These are phyloP conservation scores for Mobula birostris DNA, from an alignment of 2,113 vertebrate species.

Conservation along the genomic window DNA sequence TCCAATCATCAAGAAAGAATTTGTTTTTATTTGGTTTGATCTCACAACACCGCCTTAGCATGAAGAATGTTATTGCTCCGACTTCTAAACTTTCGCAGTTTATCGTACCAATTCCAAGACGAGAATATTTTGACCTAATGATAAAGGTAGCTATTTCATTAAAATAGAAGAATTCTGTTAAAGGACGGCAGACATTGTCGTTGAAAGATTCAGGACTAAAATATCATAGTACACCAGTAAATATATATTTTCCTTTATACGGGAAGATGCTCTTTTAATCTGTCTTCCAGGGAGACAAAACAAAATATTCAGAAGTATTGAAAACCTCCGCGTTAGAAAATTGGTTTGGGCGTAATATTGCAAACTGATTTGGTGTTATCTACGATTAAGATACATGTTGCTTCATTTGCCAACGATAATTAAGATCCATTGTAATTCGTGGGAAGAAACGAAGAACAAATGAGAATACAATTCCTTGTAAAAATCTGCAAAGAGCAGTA, in stretches of 20 bases:
- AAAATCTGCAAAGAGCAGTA: background rate
- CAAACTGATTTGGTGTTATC: background rate
- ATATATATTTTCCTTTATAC: background rate
- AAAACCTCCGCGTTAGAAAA: background rate
- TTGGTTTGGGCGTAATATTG: background rate
- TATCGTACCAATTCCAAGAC: background rate
- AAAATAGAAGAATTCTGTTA: background rate
- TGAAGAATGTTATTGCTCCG: background rate
- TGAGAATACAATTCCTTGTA: background rate
- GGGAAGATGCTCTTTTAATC: background rate
- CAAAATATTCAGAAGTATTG: background rate
- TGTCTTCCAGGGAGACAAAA: background rate
- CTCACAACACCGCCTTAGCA: background rate
- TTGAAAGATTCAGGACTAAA: background rate
- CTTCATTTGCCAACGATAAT: background rate
- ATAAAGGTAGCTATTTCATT: background rate
- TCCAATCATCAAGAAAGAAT: background rate
- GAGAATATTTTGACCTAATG: background rate
- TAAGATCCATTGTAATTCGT: background rate
- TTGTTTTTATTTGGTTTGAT: background rate
- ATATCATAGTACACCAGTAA: background rate
- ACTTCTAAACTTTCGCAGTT: background rate
- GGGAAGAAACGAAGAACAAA: background rate
- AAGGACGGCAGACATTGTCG: background rate
- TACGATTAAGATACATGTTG: background rate